A percentile compares a stretch with the other conserved stretches of the same genome.
phyloP scores from a whole-genome alignment of 53 echinoderm and acorn worm species.

The Holothuria scabra region DNA sequence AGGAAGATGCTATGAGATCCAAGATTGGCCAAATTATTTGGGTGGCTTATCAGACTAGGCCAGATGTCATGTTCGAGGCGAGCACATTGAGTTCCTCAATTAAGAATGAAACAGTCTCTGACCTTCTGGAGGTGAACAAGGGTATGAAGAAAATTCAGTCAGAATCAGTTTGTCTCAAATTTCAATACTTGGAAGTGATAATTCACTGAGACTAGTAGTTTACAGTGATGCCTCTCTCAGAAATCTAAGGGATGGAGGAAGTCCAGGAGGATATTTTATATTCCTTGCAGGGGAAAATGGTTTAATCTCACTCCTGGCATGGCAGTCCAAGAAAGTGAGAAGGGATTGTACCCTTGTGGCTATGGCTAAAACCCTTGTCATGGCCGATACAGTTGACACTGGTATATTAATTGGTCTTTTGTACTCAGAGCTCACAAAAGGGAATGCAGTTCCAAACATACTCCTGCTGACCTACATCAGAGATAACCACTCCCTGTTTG shows the following conservation, averaged over 20 bases:
- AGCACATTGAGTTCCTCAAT: too few relatives aligned
- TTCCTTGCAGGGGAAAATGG: conserved; percentile 21
- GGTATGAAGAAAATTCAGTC: not conserved
- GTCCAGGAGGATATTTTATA: conserved; percentile 6
- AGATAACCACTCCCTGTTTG: conserved; percentile 27
- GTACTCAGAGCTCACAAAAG: not conserved
- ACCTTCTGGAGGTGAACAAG: not conserved
- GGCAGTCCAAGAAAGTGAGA: conserved; percentile 23
- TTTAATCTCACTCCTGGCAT: not conserved
- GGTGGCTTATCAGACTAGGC: too few relatives aligned
- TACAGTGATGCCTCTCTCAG: conserved; percentile 20
- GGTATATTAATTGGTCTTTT: not conserved
- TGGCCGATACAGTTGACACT: conserved; percentile 14
- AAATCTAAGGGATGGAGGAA: conserved; percentile 6
- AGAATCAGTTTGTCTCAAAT: not conserved
- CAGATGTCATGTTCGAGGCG: too few relatives aligned
- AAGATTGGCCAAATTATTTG: too few relatives aligned
- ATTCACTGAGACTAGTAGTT: not conserved
- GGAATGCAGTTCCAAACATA: not conserved
- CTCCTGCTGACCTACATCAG: not conserved
- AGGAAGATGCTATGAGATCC: too few relatives aligned
- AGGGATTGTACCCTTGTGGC: not conserved
- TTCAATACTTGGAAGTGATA: not conserved
- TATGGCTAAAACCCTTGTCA: conserved; percentile 24
- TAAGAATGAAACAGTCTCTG: too few relatives aligned